These are phyloP conservation scores for Actenoides lindsayi DNA, from an alignment of 2,113 vertebrate genomes.

Conservation along the genomic window DNA sequence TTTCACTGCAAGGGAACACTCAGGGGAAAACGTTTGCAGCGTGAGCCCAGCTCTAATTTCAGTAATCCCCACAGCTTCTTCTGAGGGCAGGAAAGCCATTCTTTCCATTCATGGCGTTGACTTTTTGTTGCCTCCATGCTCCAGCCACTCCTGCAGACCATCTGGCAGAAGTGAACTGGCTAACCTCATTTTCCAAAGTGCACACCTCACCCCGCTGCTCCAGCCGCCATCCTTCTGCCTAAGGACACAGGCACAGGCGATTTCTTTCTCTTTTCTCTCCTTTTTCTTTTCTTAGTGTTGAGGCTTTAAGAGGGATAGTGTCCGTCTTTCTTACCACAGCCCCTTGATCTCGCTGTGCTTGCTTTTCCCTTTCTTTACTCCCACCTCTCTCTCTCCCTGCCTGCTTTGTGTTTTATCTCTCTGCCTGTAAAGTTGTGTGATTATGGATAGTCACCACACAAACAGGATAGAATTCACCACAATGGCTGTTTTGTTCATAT, in stretches of 20 bases:
- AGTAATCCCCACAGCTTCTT: conserved; percentile 28
- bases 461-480: conserved; percentile 73
- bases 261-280: background rate
- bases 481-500: conserved; percentile 77
- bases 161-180: conserved; percentile 22
- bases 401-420: conserved; percentile 68
- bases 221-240: background rate
- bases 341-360: conserved; percentile 17
- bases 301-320: background rate
- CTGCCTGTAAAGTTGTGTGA: conserved; percentile 59
- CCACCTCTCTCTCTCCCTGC: background rate
- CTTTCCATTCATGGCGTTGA: background rate
- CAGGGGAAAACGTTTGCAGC: conserved; percentile 11
- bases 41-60: conserved; percentile 34
- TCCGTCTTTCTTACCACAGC: background rate
- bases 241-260: background rate
- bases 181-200: conserved; percentile 42
- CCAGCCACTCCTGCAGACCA: background rate
- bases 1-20: conserved; percentile 15
- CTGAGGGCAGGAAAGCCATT: conserved; percentile 36
- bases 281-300: background rate
- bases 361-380: conserved; percentile 3
- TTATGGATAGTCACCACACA: conserved; percentile 69
- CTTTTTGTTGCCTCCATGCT: background rate
- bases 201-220: conserved; percentile 23